Base-by-base conservation (phyloP, 2,888 invertebrate species). In the Poecilobothrus nobilitatus region DNA sequence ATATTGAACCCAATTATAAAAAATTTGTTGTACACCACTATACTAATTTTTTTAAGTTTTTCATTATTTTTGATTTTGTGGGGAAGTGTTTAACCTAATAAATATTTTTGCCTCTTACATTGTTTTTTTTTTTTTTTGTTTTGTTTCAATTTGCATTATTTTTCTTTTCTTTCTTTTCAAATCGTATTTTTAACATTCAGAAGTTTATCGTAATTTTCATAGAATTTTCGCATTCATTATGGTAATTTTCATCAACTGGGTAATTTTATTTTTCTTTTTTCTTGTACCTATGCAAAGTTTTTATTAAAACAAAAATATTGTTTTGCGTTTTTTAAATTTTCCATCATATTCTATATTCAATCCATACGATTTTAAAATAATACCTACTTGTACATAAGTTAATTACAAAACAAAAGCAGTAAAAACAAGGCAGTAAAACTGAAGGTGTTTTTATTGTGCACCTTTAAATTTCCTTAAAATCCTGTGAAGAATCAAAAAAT, bases 141-240 rank as follows among this genome's bases (percentile, higher is more conserved):
- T 53, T 18, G 18, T 53, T 41, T 41, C 41, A 12, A 5, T 18
- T 53, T 53, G 9, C 7, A 53, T 53, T 27, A 5, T 53, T 53
- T n/a, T n/a, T n/a, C n/a, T n/a, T n/a, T n/a, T n/a, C n/a, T n/a
- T 53, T 53, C 53, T 53, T n/a, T 37, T 9, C 6, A 6, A 53
- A n/a, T 15, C 18, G 53, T 53, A 53, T 53, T 53, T n/a, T 53
- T 53, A n/a, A 53, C 2, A 53, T 53, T 53, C 18, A 53, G 18
- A 53, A 53, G 53, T 15, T 53, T 53, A 53, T 53, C 53, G 18
- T 53, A 53, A 53, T 53, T 53, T 53, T 53, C 53, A 53, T 9
- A 53, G 53, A 53, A 53, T 53, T 53, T 53, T 53, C 53, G n/a
- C 18, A 53, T 18, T 53, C 53, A 53, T 53, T 53, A 53, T 53